Evolutionary conservation across 2,797 vertebrate genomes (phyloP), one percentile per base, ranked within the genome.

Genomic region (Allobates femoralis): DNA sequence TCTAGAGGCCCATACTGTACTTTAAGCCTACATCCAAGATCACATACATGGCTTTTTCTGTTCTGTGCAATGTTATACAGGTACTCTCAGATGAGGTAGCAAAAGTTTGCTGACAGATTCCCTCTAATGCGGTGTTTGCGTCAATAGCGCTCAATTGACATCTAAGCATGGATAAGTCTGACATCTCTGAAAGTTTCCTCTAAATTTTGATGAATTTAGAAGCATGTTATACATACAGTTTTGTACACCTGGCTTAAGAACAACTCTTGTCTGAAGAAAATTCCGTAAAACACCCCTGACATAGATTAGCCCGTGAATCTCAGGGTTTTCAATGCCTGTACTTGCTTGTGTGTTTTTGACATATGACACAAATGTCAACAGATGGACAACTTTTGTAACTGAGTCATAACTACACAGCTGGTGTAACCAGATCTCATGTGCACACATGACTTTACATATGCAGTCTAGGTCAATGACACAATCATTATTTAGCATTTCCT

Each of bases 351-450:
- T 78, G 83, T 62, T 78, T 77, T 21, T 77, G 73, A 77, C 69
- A 73, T 82, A 66, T 82, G 66, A 81, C 79, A 81, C 23, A 67
- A 30, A 41, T 81, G 79, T 69, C 62, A 83, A 83, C 51, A 73
- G 51, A 71, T 58, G 32, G 51, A 34, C 51, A 73, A 26, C 69
- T 18, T 37, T 19, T 69, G 18, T 23, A 10, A 19, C 5, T 34
- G 64, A 34, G 30, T 34, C 64, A 67, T 32, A 32, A 26, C 12
- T 26, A 26, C 23, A 62, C n/a, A 62, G 60, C 60, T 62, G 26
- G n/a, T 10, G 56, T 60, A 23, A 60, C 7, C 5, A n/a, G 7
- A 46, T 46, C 41, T 46, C 11, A 46, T 23, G 56, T 26, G 21
- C 18, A 26, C 10, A 60, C 21, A 21, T 19, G 6, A 60, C n/a